Evolutionary conservation across 2,888 invertebrate genomes (phyloP).

Genomic region (Glyphotaelius pellucidus): DNA sequence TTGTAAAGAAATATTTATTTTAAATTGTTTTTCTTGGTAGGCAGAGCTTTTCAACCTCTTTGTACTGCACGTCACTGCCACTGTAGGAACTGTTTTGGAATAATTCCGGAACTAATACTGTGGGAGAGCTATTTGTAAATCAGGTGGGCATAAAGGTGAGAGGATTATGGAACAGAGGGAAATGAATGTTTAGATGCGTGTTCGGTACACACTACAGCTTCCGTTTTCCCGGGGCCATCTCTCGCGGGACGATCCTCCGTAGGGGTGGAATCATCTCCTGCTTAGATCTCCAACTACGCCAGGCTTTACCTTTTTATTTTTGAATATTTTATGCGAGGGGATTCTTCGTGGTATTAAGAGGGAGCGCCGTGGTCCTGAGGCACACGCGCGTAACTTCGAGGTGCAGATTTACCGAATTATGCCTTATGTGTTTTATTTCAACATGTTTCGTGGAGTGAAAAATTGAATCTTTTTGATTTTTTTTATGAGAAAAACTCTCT

Average conservation of each 20-base stretch:
- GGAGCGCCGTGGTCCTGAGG: constrained; percentile 3
- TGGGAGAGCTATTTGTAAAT: constrained; percentile 41
- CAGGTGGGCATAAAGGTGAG: constrained; percentile 46
- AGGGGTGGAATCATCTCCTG: not conserved
- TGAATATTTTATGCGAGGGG: constrained; percentile 31
- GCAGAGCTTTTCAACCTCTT: too few species aligned
- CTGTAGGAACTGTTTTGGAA: not conserved
- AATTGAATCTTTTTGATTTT: not conserved
- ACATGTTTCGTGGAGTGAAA: not conserved
- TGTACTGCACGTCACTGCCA: not conserved
- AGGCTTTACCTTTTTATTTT: constrained; percentile 35
- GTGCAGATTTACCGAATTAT: not conserved
- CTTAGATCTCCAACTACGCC: not conserved
- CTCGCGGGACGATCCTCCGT: not conserved
- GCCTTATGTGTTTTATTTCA: not conserved
- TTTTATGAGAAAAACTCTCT: too few species aligned
- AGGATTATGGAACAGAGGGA: constrained; percentile 25
- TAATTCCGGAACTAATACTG: constrained; percentile 20
- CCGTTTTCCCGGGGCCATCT: not conserved
- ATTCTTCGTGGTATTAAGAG: constrained; percentile 18
- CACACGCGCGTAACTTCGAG: constrained; percentile 6
- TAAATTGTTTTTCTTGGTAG: too few species aligned
- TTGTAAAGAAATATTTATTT: too few species aligned
- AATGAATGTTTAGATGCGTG: constrained; percentile 28
- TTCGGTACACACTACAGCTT: not conserved